Base-by-base conservation (phyloP, 2,888 invertebrate species). In the Rotaria magnacalcarata region DNA sequence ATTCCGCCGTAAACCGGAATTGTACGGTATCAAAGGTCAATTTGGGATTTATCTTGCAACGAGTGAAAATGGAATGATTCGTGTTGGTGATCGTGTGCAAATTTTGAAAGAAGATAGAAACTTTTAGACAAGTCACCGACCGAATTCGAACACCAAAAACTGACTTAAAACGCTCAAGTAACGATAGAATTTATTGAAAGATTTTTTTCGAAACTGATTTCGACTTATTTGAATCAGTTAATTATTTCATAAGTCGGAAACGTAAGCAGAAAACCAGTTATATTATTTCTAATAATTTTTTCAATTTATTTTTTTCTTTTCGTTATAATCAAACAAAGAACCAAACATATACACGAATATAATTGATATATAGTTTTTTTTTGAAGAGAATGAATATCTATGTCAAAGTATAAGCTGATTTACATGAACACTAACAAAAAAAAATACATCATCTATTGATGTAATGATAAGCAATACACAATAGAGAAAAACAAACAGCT, bases 1-100 rank as follows among this genome's bases (percentile, higher is more conserved):
- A 34, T 67, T 14, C n/a, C 47, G 80, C 11, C 24, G 43, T 14
- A 80, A 47, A 47, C 80, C 80, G 47, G 24, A 80, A 6, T 4
- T 80, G 10, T 47, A 80, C n/a, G 80, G 80, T 21, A 34, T 8
- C n/a, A n/a, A 80, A 47, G 47, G 47, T 14, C 80, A 80, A 47
- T 80, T 80, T 80, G 80, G 80, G 24, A 80, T 47, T 14, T 80
- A 80, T 80, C 47, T 80, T n/a, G 47, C n/a, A n/a, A 8, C 80
- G 2, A 47, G n/a, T 10, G 80, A 80, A 14, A 10, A 80, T 47
- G 80, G 80, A 16, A 24, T 80, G 0, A 80, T 47, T 10, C 80
- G 80, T 43, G 47, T 80, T 80, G 80, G 67, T 67, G 67, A 67
- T 67, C 34, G 19, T 21, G 27, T 67, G 16, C 27, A n/a, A 2